phyloP scores from a whole-genome alignment of 1,140 invertebrate species.

The Trichoplusia ni region DNA sequence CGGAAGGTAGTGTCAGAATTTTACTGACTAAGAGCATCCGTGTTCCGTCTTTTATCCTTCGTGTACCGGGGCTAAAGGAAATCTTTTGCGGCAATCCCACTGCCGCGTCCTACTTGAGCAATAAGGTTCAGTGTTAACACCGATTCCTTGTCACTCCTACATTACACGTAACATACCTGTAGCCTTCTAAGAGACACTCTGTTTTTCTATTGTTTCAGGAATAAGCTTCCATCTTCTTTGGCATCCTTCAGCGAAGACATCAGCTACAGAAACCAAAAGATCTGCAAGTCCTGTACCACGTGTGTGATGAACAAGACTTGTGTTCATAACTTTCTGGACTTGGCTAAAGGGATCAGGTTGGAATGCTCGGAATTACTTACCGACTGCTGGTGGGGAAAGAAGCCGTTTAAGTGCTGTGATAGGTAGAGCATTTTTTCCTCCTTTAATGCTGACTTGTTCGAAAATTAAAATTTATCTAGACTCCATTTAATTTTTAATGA shows the following conservation, averaged over 20 bases:
- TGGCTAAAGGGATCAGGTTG: conserved; percentile 42
- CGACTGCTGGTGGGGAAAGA: conserved; percentile 60
- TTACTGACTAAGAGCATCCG: too few relatives aligned
- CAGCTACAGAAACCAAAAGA: conserved; percentile 53
- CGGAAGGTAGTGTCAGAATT: too few relatives aligned
- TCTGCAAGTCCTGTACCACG: conserved; percentile 51
- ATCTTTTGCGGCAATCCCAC: too few relatives aligned
- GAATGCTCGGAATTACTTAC: conserved; percentile 54
- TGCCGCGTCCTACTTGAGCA: too few relatives aligned
- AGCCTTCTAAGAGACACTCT: too few relatives aligned
- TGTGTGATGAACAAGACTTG: conserved; percentile 58
- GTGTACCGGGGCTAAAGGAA: too few relatives aligned
- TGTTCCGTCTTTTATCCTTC: too few relatives aligned
- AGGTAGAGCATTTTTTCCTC: conserved; percentile 40
- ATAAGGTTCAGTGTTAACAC: too few relatives aligned
- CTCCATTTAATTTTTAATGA: background rate
- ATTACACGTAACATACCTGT: too few relatives aligned
- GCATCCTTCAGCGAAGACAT: conserved; percentile 57
- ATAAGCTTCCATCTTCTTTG: conserved; percentile 45
- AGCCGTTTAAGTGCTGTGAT: conserved; percentile 63
- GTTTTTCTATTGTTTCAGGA: conserved; percentile 29
- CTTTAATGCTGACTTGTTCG: background rate
- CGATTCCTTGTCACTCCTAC: too few relatives aligned
- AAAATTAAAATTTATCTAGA: background rate
- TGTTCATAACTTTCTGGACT: conserved; percentile 43